Percentiles rank a stretch among this genome's conserved stretches.
Evolutionary conservation across 2,888 invertebrate species (phyloP).

Genomic region (Asteroscopus sphinx): DNA sequence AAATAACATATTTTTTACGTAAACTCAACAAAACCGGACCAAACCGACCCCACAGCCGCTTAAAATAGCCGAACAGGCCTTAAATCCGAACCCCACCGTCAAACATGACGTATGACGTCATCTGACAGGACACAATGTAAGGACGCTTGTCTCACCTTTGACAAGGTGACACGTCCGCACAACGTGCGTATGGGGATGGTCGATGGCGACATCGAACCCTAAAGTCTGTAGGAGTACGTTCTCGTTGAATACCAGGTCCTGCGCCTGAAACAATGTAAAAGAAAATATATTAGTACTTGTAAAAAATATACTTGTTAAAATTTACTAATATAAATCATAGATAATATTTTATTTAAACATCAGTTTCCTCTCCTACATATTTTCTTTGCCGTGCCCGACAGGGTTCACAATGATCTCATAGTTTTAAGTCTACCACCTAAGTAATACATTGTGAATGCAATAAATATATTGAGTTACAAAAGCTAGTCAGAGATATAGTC

Average conservation of each 20-base stretch:
- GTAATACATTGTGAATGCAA: no score
- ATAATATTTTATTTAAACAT: no score
- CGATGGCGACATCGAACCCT: conserved; percentile 99
- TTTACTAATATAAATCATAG: no score
- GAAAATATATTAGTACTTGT: not conserved
- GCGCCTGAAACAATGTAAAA: conserved; percentile 90
- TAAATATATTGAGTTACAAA: no score
- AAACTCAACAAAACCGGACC: conserved; percentile 30
- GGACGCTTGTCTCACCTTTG: conserved; percentile 92
- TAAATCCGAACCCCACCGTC: conserved; percentile 16
- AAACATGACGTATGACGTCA: conserved; percentile 39
- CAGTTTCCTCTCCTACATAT: no score
- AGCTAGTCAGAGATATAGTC: no score
- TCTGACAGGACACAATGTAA: conserved; percentile 55
- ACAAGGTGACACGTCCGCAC: conserved; percentile 98
- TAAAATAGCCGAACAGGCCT: conserved; percentile 45
- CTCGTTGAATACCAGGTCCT: conserved; percentile 98
- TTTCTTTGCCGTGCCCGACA: no score
- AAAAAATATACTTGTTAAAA: no score
- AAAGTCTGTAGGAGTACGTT: conserved; percentile 98
- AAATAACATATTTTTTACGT: not conserved
- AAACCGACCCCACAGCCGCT: conserved; percentile 44
- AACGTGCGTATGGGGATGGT: conserved; percentile 99
- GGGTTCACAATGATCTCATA: no score
- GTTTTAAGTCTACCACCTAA: no score